Evolutionary conservation across 2,888 invertebrate species (phyloP), one percentile per base, ranked within the genome.

Genomic region (Amphipyra berbera): DNA sequence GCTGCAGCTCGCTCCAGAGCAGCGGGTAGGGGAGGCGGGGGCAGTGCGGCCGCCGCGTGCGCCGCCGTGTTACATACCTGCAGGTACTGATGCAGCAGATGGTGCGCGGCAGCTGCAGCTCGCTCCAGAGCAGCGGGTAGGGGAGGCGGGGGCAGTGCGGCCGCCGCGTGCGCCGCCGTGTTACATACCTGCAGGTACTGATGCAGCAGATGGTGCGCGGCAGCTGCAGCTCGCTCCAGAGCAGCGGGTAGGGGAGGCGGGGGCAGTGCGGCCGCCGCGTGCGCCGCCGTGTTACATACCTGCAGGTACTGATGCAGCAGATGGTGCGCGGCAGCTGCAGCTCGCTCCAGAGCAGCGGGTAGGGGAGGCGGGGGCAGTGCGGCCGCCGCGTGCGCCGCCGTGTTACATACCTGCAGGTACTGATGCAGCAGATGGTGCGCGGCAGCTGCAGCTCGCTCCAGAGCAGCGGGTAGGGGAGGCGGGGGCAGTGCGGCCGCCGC

Each of bases 401-500:
- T 9, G 33, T 45, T 12, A 15, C 27, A 21, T 54, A 79, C 93
- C 91, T 93, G 93, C 49, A 94, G 81, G 73, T 94, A 93, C 87
- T 93, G 94, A 70, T 94, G 94, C 82, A 94, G 86, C 70, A 92
- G 79, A 46, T 92, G 93, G 72, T 94, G 94, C 72, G 93, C 93
- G 76, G 91, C 90, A 76, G 91, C 86, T 63, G 94, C 92, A 75
- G 94, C 94, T 1, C 93, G 87, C 83, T 94, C 93, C 10, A 90
- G 82, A 61, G 92, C 92, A 72, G 91, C 90, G 60, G 92, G 90
- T 58, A 93, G 88, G 61, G 93, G 93, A 62, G 91, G 86, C 71
- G 94, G 93, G n/a, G 94, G 94, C 62, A 94, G 86, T 47, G 94
- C 94, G 60, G 87, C 91, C 12, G 93, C 92, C 15, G 94, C 94